These are phyloP conservation scores for Drosophila tanythrix DNA, from an alignment of 2,888 invertebrate species.

Conservation along the genomic window DNA sequence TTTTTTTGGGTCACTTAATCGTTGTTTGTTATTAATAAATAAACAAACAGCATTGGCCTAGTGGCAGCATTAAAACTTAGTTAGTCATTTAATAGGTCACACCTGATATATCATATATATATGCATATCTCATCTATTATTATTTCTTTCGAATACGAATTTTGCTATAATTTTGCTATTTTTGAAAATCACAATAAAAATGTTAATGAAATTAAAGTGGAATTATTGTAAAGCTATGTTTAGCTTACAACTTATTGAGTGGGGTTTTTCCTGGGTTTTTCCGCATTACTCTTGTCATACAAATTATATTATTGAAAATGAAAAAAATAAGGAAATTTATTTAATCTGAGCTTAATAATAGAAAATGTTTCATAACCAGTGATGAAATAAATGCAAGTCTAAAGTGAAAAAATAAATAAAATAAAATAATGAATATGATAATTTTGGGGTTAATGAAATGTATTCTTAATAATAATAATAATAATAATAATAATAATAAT, in stretches of 20 bases:
- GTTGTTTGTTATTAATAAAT: conserved; percentile 7
- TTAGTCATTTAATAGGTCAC: neutral
- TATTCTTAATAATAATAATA: neutral
- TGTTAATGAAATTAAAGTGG: neutral
- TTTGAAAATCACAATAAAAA: no score
- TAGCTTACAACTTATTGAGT: neutral
- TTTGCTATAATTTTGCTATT: neutral
- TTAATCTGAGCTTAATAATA: neutral
- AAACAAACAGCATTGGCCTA: neutral
- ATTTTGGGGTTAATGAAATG: neutral
- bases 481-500: neutral
- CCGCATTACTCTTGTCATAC: neutral
- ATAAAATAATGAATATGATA: neutral
- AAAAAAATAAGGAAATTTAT: neutral
- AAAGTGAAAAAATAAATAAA: neutral
- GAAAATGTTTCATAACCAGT: neutral
- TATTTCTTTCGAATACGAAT: neutral
- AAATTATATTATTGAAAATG: neutral
- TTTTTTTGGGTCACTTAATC: neutral
- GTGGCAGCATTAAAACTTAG: neutral
- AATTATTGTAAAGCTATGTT: neutral
- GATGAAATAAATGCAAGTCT: neutral
- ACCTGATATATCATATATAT: neutral
- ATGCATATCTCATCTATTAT: neutral
- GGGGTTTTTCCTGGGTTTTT: neutral